These are phyloP conservation scores for Actinia equina DNA, from an alignment of 64 coral and sea anemone genomes.

Conservation along the genomic window DNA sequence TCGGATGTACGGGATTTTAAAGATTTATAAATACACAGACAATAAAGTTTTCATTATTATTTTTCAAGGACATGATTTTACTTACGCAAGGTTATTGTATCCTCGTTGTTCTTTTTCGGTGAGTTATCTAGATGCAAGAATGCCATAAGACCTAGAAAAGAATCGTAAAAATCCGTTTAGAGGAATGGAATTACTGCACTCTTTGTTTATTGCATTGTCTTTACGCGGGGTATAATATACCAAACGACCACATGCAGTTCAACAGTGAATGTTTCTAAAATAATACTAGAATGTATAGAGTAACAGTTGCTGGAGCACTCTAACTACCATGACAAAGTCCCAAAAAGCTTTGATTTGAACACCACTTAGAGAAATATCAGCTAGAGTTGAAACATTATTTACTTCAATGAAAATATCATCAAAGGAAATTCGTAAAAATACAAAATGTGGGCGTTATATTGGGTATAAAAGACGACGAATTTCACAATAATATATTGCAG, in stretches of 20 bases:
- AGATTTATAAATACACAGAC: neutral
- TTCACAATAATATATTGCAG: neutral
- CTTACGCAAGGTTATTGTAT: too few relatives aligned
- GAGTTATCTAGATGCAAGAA: too few relatives aligned
- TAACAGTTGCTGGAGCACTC: neutral
- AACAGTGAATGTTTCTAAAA: neutral
- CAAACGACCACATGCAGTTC: neutral
- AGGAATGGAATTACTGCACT: too few relatives aligned
- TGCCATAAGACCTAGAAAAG: too few relatives aligned
- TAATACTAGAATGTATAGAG: neutral
- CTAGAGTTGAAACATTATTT: neutral
- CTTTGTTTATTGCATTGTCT: neutral
- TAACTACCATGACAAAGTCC: neutral
- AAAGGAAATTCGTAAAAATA: neutral
- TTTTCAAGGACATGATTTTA: neutral
- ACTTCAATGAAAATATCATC: neutral
- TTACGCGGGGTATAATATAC: neutral
- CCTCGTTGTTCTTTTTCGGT: too few relatives aligned
- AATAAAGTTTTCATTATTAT: neutral
- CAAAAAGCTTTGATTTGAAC: neutral
- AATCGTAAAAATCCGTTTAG: too few relatives aligned
- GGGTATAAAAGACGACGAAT: neutral
- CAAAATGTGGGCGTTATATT: neutral
- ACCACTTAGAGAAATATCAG: neutral
- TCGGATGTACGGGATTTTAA: neutral